Conservation (phyloP, 2,113 vertebrate species). For the Hiodon alosoides region DNA sequence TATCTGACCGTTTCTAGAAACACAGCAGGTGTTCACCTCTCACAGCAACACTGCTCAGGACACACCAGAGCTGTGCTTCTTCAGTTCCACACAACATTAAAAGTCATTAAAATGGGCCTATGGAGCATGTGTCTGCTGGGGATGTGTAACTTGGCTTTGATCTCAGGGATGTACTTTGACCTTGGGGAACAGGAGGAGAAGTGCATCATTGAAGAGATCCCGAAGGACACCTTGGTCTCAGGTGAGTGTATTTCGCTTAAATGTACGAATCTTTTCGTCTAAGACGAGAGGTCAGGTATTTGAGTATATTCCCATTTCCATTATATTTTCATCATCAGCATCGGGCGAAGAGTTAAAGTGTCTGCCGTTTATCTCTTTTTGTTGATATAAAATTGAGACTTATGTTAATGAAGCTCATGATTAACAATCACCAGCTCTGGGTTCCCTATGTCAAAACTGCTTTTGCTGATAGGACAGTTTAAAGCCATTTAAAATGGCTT, state of each 20-base stretch:
- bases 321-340: no score
- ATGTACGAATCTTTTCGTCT: no score
- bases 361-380: no score
- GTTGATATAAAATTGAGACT: no score
- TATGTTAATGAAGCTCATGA: no score
- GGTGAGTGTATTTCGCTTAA: conserved; percentile 59
- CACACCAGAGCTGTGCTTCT: background rate
- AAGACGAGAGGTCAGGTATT: no score
- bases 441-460: no score
- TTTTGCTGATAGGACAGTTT: no score
- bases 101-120: conserved; percentile 36
- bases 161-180: conserved; percentile 78
- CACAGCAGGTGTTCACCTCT: conserved; percentile 58
- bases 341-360: no score
- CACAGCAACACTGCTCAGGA: conserved; percentile 33
- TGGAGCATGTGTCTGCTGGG: conserved; percentile 43
- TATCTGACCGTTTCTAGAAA: conserved; percentile 34
- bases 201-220: conserved; percentile 85
- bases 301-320: no score
- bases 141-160: conserved; percentile 54
- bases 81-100: background rate
- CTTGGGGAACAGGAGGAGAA: conserved; percentile 76
- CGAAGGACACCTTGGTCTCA: conserved; percentile 69
- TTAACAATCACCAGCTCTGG: no score
- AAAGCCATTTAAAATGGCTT: no score